Evolutionary conservation across 2,797 vertebrate genomes (phyloP), one percentile per base, ranked within the genome.

Genomic region (Thunnus albacares): DNA sequence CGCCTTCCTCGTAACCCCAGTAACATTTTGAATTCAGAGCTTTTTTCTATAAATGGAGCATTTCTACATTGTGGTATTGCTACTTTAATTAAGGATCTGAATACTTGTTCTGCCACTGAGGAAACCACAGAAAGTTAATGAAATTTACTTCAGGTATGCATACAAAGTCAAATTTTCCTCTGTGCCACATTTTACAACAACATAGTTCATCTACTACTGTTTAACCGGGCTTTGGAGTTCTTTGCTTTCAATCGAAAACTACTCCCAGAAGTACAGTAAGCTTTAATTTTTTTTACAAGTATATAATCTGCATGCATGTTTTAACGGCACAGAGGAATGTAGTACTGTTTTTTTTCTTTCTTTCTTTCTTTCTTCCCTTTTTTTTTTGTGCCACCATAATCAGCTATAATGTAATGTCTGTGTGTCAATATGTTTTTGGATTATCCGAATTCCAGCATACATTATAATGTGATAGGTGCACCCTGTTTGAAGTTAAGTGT

Each of bases 401-500:
- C 35, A 5, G 41, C 53, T 33, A 20, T 24, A 52, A 56, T 24
- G n/a, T 72, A 43, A 81, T 84, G 68, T 70, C 75, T 73, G 0
- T 0, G 53, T 74, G 57, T 71, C 71, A 75, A 45, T 75, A 61
- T 20, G 43, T 33, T 52, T 59, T 41, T 61, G 53, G 67, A 84
- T 86, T 43, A 76, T 65, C 83, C 55, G n/a, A 33, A 87, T 83
- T 84, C 51, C 67, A 75, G 79, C 75, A 61, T 45, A 51, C 53
- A 75, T 75, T 53, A 62, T 56, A 72, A 72, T 47, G 13, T 41
- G 60, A 82, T 79, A 57, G 79, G 38, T 55, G 35, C 71, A 47
- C 26, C 75, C 58, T 55, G 77, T 87, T 91, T 91, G 81, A 92
- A 84, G 86, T 70, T 47, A 86, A 87, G 62, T 71, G 77, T 66